Evolutionary conservation across 2,797 vertebrate genomes (phyloP).

Genomic region (Phataginus tetradactyla): DNA sequence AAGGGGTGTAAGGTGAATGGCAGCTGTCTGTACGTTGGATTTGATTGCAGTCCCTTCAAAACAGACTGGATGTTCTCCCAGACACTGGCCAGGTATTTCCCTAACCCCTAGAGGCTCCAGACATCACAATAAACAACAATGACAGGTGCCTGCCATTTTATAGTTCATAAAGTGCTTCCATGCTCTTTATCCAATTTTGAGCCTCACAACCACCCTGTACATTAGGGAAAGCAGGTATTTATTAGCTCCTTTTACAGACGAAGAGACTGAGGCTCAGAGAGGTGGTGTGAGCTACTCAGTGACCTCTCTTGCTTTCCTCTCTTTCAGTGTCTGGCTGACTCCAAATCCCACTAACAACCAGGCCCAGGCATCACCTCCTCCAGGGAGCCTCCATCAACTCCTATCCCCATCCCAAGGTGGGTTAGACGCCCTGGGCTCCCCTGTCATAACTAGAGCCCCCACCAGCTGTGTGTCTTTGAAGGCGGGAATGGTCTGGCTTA

Average conservation of each 20-base stretch:
- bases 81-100: neutral
- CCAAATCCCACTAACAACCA: neutral
- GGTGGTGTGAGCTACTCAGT: neutral
- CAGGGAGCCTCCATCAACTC: neutral
- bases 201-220: neutral
- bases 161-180: neutral
- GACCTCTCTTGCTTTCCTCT: neutral
- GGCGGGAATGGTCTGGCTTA: neutral
- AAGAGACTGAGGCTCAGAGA: neutral
- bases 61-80: neutral
- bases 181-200: neutral
- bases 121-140: neutral
- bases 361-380: neutral
- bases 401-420: neutral
- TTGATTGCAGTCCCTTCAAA: neutral
- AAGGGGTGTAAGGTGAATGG: neutral
- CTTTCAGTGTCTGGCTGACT: neutral
- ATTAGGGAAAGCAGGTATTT: neutral
- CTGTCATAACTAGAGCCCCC: neutral
- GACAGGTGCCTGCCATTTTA: neutral
- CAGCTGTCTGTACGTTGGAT: neutral
- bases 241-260: neutral
- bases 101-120: neutral
- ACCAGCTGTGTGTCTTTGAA: accelerated
- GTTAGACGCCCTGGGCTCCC: neutral